Conservation (phyloP, 2,797 vertebrate genomes). For the Malurus splendens region DNA sequence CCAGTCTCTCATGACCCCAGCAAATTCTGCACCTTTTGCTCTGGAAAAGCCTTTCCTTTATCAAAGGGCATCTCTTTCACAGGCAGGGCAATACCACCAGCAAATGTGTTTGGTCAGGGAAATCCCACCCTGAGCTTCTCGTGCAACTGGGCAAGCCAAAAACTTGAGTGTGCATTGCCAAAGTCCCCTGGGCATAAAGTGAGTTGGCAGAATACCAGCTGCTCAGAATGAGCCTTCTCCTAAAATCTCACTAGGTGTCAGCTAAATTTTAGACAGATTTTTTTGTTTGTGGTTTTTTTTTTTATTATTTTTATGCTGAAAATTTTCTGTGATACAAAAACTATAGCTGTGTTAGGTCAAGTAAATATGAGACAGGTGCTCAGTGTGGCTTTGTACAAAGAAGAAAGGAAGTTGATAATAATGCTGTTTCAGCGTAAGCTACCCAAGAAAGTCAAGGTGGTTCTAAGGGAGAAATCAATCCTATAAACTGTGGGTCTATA, state of each 20-base stretch:
- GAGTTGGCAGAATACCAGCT: not conserved
- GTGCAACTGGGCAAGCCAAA: not conserved
- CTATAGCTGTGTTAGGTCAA: rapidly evolving
- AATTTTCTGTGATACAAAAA: not conserved
- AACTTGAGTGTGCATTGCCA: not conserved
- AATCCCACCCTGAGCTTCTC: not conserved
- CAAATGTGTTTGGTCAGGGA: not conserved
- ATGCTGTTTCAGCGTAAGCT: not conserved
- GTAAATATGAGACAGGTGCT: not conserved
- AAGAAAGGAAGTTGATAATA: not conserved
- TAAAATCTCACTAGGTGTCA: not conserved
- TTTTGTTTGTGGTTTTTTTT: not conserved
- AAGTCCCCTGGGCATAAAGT: not conserved
- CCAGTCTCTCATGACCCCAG: not conserved
- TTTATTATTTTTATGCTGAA: not conserved
- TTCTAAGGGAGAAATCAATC: not conserved
- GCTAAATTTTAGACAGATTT: not conserved
- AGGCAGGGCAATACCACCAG: too few species aligned
- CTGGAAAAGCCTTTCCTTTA: too few species aligned
- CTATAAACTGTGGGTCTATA: not conserved
- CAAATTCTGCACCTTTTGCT: not conserved
- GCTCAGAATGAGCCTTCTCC: not conserved
- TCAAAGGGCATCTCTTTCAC: too few species aligned
- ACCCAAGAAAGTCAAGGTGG: not conserved
- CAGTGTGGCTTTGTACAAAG: not conserved